phyloP scores from a whole-genome alignment of 2,888 invertebrate species.

The Patella ulyssiponensis region DNA sequence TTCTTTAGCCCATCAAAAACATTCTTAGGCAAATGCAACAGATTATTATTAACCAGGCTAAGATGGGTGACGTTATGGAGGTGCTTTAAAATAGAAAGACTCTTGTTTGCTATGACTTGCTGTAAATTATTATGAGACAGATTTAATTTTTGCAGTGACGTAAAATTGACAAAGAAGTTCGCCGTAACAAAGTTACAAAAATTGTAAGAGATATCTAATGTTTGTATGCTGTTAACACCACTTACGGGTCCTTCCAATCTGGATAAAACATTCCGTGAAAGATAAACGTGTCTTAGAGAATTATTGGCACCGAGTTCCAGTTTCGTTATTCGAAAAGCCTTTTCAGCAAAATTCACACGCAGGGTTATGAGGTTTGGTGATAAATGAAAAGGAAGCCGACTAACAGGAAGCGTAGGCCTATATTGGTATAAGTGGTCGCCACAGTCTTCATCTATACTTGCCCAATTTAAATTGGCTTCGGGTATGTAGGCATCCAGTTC shows the following conservation, averaged over 20 bases:
- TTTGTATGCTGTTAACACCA: conserved; percentile 19
- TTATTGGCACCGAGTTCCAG: conserved; percentile 11
- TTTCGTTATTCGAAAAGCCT: background rate
- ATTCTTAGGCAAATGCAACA: too few relatives aligned
- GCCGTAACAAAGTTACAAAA: background rate
- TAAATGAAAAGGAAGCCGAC: background rate
- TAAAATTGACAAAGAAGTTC: conserved; percentile 15
- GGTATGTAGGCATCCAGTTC: too few relatives aligned
- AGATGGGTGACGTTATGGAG: too few relatives aligned
- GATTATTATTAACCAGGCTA: too few relatives aligned
- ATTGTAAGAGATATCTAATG: conserved; percentile 20
- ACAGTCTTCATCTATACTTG: background rate
- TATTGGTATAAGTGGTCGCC: background rate
- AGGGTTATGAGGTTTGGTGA: conserved; percentile 3
- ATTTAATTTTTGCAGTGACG: conserved; percentile 8
- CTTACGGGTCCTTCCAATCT: conserved; percentile 5
- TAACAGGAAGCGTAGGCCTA: background rate
- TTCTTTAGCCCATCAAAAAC: too few relatives aligned
- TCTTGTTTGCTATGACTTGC: background rate
- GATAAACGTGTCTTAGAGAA: conserved; percentile 6
- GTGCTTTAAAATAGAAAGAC: too few relatives aligned
- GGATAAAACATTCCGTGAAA: conserved; percentile 18
- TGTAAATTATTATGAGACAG: conserved; percentile 15
- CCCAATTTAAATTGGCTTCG: background rate
- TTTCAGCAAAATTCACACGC: background rate